Percentiles rank a stretch among this genome's conserved stretches.
Conservation (phyloP, 2,797 vertebrate species). For the Hippoglossus hippoglossus region DNA sequence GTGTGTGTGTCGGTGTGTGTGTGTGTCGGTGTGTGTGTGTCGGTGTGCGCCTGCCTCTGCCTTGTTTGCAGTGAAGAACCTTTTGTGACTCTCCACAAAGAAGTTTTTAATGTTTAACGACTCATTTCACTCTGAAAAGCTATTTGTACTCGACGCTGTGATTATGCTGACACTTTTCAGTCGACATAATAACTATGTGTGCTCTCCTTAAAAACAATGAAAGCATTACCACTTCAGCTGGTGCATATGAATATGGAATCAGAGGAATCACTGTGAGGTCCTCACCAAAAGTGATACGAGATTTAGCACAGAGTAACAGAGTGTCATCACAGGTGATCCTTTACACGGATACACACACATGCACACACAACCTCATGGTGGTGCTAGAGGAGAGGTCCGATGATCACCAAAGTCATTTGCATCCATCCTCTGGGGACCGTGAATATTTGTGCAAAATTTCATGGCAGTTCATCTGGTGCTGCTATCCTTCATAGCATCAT, state of each 20-base stretch:
- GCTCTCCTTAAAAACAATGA: conserved; percentile 1
- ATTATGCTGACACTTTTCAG: conserved; percentile 1
- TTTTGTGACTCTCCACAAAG: conserved; percentile 2
- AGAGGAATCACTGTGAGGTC: conserved; percentile 6
- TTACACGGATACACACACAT: too few relatives aligned
- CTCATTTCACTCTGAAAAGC: background rate
- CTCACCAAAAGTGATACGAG: conserved; percentile 40
- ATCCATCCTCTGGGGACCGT: background rate
- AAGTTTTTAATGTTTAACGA: too few relatives aligned
- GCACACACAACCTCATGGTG: background rate
- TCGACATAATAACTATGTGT: background rate
- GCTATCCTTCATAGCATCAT: too few relatives aligned
- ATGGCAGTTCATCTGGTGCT: too few relatives aligned
- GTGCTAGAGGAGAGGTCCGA: too few relatives aligned
- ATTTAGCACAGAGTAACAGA: conserved; percentile 33
- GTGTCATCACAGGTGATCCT: conserved; percentile 3
- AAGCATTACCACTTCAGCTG: background rate
- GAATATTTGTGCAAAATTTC: background rate
- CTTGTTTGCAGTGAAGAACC: background rate
- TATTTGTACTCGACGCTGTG: background rate
- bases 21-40: conserved; percentile 25
- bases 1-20: background rate
- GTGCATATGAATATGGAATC: conserved; percentile 19
- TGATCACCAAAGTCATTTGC: background rate
- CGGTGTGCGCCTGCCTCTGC: background rate